Base-by-base conservation (phyloP, 35 echinoderm and acorn worm species). In the Stichopus chloronotus region DNA sequence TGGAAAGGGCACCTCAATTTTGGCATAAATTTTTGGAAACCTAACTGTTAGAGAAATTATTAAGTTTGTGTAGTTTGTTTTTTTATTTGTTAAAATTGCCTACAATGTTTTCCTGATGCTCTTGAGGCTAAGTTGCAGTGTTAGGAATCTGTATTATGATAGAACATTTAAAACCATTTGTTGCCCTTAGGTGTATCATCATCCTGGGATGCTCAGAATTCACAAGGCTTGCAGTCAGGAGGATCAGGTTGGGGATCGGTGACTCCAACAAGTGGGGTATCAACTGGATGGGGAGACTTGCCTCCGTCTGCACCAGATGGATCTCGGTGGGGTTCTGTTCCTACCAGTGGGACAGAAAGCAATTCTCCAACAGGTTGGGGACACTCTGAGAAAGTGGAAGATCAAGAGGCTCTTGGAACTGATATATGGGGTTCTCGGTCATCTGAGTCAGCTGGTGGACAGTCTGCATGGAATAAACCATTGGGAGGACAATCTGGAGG, bases 271-370 rank as follows among this genome's bases (percentile, higher is more conserved):
- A 86, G 72, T 63, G 74, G 22, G 25, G 71, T 23, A 59, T 65
- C 92, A 4, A 87, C 23, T 17, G 92, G 92, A 78, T 93, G 92
- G 92, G 92, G 92, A 9, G 92, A 93, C 60, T 52, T 78, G 60
- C 56, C 91, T 20, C 56, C 91, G 16, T 72, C 87, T 4, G 8
- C 90, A 59, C 72, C 16, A 57, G 59, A 79, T 56, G 76, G 5
- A 14, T 55, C 87, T 55, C 68, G 90, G 7, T 91, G 90, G 90
- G 76, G 72, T 57, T 65, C 88, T 71, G 12, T 88, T 59, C 68
- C 88, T 12, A 25, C 88, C 52, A 91, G 72, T 91, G 25, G 52
- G 53, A 14, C 24, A 13, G 68, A 93, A 5, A 72, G 20, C 25
- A 72, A 72, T 86, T 7, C 81, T 58, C 81, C 92, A 20, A 79